Percentiles rank a stretch among this genome's conserved stretches.
Evolutionary conservation across 2,888 invertebrate species (phyloP).

Genomic region (Drosophila pseudotakahashii): DNA sequence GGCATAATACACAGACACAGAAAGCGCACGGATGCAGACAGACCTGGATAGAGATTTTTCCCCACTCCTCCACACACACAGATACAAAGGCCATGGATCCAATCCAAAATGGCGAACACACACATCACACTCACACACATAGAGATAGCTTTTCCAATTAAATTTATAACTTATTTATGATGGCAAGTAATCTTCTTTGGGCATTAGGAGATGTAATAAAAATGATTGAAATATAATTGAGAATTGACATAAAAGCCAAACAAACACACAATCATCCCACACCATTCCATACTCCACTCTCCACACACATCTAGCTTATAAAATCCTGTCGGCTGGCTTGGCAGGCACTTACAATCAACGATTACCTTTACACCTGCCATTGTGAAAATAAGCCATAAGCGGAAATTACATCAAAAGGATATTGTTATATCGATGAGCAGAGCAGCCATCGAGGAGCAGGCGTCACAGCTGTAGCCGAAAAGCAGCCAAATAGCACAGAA

Average conservation of each 20-base stretch:
- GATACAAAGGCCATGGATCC: not conserved
- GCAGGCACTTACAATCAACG: slow-evolving; percentile 78
- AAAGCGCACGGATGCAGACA: not conserved
- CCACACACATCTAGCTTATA: slow-evolving; percentile 47
- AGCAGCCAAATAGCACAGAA: slow-evolving; percentile 65
- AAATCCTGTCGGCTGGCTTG: slow-evolving; percentile 63
- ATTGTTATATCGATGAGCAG: slow-evolving; percentile 77
- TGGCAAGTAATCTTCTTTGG: slow-evolving; percentile 73
- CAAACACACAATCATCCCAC: slow-evolving; percentile 46
- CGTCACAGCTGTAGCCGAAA: slow-evolving; percentile 23
- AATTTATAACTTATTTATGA: slow-evolving; percentile 72
- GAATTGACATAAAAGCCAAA: slow-evolving; percentile 76
- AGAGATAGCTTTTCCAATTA: slow-evolving; percentile 69
- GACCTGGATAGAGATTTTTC: slow-evolving; percentile 15
- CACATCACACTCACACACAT: slow-evolving; percentile 3
- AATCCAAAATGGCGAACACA: slow-evolving; percentile 20
- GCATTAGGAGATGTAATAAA: slow-evolving; percentile 77
- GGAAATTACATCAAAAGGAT: slow-evolving; percentile 79
- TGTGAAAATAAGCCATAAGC: slow-evolving; percentile 80
- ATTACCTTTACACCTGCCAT: slow-evolving; percentile 79
- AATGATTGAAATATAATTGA: slow-evolving; percentile 80
- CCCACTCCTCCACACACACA: not conserved
- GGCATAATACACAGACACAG: slow-evolving; percentile 10
- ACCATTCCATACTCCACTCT: not conserved
- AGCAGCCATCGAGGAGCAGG: slow-evolving; percentile 51